Base-by-base conservation (phyloP, 2,797 vertebrate genomes). In the Centroberyx gerrardi region DNA sequence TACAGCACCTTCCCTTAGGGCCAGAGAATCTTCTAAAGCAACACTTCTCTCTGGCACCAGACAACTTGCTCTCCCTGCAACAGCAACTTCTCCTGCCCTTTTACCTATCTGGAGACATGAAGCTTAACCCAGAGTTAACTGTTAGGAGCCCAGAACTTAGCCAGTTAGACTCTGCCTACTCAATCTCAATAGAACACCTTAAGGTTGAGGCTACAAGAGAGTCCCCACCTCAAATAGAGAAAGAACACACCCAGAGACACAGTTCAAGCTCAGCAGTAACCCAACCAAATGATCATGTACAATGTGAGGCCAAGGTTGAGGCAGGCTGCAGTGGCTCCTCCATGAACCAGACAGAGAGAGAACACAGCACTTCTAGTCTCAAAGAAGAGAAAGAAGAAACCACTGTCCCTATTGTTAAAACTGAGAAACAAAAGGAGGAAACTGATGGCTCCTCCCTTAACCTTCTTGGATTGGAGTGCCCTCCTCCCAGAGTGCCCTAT, bases 71-170 rank as follows among this genome's bases (percentile, higher is more conserved):
- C 94, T 97, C 92, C 83, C 96, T 99, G 80, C 98, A 99, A 86
- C 98, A 99, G 86, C 98, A 99, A 72, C 95, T 99, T 73, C 91
- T 99, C 66, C 95, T 99, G 65, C 98, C 98, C 0, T 99, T 99
- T 93, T 98, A 98, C 70, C 96, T 99, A 84, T 96, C 98, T 51
- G 98, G 97, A 0, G 98, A 99, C 80, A 97, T 99, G 90, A 96
- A 96, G 85, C 95, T 98, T 85, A 97, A 96, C 86, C 92, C 97
- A 0, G 98, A 99, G 27, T 94, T 98, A 62, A 95, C 90, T 76
- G 75, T 97, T 68, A 96, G 95, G 72, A 96, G 93, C 1, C 91
- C 94, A 38, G 96, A 97, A 0, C 87, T 96, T 81, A 95, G 93
- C 2, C 83, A 97, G 76, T 90, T 95, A 0, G 90, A 96, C 65